Evolutionary conservation across 2,888 invertebrate genomes (phyloP).

Genomic region (Andrena dorsata): DNA sequence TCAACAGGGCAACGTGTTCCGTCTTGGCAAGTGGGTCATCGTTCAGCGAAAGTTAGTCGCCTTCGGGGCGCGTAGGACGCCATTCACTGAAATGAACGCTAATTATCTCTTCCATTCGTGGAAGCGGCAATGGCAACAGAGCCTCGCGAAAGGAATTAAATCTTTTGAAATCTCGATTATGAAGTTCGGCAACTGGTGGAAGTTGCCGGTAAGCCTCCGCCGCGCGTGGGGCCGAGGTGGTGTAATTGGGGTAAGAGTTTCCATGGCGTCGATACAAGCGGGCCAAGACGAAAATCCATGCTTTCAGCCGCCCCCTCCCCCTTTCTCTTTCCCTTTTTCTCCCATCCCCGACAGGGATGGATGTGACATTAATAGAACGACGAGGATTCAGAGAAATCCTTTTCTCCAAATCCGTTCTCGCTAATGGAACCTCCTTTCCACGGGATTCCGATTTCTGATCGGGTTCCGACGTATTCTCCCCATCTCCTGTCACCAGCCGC

Average conservation of each 20-base stretch:
- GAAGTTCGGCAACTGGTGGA: not conserved
- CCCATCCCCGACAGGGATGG: slow-evolving; percentile 52
- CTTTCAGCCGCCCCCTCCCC: slow-evolving; percentile 23
- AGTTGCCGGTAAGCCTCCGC: not conserved
- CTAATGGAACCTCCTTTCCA: slow-evolving; percentile 71
- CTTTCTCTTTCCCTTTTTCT: slow-evolving; percentile 24
- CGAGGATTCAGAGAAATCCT: slow-evolving; percentile 75
- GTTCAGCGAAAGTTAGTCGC: slow-evolving; percentile 25
- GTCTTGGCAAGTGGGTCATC: slow-evolving; percentile 9
- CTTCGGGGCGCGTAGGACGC: not conserved
- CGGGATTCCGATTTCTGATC: slow-evolving; percentile 68
- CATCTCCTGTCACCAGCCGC: slow-evolving; percentile 30
- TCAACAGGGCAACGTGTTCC: not conserved
- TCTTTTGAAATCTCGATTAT: slow-evolving; percentile 3
- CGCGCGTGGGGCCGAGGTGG: not conserved
- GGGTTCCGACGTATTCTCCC: slow-evolving; percentile 58
- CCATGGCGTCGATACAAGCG: slow-evolving; percentile 52
- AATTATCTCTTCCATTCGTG: not conserved
- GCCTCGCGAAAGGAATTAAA: not conserved
- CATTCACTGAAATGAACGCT: slow-evolving; percentile 3
- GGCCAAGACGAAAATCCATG: slow-evolving; percentile 48
- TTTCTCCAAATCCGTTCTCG: slow-evolving; percentile 71
- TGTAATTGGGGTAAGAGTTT: slow-evolving; percentile 45
- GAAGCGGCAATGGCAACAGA: not conserved
- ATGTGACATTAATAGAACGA: slow-evolving; percentile 75